Base-by-base conservation (phyloP, 2,888 invertebrate genomes). In the Eristalis intricaria region DNA sequence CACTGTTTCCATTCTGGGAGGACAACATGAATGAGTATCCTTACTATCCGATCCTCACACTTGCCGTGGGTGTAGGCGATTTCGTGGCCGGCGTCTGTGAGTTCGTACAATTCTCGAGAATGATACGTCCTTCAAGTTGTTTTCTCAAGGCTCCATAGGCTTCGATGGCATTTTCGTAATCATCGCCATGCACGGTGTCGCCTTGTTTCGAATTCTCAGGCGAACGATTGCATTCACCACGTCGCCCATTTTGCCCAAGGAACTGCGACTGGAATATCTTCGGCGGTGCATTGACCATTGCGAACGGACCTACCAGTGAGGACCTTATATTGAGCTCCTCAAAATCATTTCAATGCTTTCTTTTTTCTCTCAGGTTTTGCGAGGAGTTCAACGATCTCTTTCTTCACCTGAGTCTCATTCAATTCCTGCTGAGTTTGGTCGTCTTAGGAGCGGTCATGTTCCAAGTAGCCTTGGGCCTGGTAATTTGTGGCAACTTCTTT, bases 111-210 rank as follows among this genome's bases (percentile, higher is more conserved):
- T 50, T 19, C 19, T 7, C 1, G 15, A 2, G 19, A n/a, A 50
- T 1, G 5, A 19, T 1, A 3, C 1, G 8, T 8, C 2, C 1
- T 5, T 19, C 2, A 50, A 35, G 32, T 4, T 10, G 19, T n/a
- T 11, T 1, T 23, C 10, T 60, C 4, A 15, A 92, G 92, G 89
- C 78, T 90, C 92, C 11, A 56, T 91, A 0, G 89, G 90, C 80
- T 92, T 92, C 50, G 92, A 92, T 88, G 90, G 90, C 22, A 77
- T 91, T 29, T 92, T 92, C 65, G 90, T 91, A 64, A 90, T 92
- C 5, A 63, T 91, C 10, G 89, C 90, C n/a, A 81, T 90, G 63
- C 92, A 92, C 74, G 88, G 89, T 4, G 90, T 91, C 43, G 92
- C 91, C 0, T 84, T 92, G 2, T 89, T 91, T 38, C 73, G 84